Conservation (phyloP, 2,888 invertebrate species). For the Philereme vetulata region DNA sequence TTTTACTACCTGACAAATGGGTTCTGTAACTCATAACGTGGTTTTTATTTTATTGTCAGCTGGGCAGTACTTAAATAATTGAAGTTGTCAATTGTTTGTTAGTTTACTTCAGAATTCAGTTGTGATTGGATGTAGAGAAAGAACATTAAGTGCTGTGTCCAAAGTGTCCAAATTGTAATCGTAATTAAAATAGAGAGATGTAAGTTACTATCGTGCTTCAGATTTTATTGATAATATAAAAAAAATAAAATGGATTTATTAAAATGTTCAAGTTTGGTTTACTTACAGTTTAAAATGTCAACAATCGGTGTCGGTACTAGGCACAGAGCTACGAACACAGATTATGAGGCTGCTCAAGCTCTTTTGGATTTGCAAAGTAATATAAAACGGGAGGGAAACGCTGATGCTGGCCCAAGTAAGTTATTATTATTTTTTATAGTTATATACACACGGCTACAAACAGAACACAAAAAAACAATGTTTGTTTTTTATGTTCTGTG, state of each 20-base stretch:
- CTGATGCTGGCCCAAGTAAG: conserved; percentile 35
- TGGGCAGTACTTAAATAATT: conserved; percentile 37
- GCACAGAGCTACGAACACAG: conserved; percentile 33
- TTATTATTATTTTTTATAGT: conserved; percentile 8
- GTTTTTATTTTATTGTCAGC: conserved; percentile 46
- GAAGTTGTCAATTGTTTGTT: conserved; percentile 31
- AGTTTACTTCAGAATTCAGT: conserved; percentile 34
- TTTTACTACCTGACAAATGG: conserved; percentile 45
- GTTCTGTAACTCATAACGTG: conserved; percentile 37
- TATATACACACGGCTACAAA: too few relatives aligned
- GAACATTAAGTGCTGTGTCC: conserved; percentile 12
- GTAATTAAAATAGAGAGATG: background rate
- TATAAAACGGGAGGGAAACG: conserved; percentile 23
- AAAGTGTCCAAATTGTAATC: conserved; percentile 3
- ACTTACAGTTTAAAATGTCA: conserved; percentile 30
- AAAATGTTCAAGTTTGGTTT: background rate
- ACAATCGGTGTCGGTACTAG: conserved; percentile 29
- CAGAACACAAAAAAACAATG: too few relatives aligned
- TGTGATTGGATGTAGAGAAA: conserved; percentile 25
- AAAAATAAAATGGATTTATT: too few relatives aligned
- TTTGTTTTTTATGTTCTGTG: too few relatives aligned
- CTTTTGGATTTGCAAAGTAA: conserved; percentile 47
- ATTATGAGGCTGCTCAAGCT: conserved; percentile 50
- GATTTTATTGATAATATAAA: background rate
- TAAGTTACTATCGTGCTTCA: background rate